phyloP scores from a whole-genome alignment of 2,113 vertebrate genomes.

The Cranoglanis bouderius region DNA sequence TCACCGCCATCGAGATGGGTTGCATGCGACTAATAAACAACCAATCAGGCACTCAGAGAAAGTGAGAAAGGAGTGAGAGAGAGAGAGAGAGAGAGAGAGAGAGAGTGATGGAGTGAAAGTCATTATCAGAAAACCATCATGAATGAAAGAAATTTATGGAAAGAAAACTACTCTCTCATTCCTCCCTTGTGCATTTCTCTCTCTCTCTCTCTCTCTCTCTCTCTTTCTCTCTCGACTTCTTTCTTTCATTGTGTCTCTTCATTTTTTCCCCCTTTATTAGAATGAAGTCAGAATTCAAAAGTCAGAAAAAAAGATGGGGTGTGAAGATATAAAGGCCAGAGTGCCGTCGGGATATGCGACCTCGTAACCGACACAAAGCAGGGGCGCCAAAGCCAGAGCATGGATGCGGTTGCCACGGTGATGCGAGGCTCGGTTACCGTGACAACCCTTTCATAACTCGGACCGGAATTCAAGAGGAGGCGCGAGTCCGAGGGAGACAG shows the following conservation, averaged over 20 bases:
- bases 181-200: neutral
- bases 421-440: slow-evolving; percentile 19
- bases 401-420: slow-evolving; percentile 26
- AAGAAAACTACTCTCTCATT: neutral
- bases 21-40: slow-evolving; percentile 39
- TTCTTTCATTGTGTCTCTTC: neutral
- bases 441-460: slow-evolving; percentile 14
- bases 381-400: neutral
- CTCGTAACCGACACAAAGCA: neutral
- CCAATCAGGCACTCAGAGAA: neutral
- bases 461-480: slow-evolving; percentile 11
- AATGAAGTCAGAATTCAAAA: neutral
- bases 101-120: neutral
- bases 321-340: neutral
- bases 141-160: neutral
- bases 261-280: neutral
- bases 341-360: too few species aligned
- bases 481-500: neutral
- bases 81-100: neutral
- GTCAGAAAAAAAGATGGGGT: neutral
- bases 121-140: neutral
- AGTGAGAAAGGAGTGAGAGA: neutral
- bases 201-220: slow-evolving; percentile 13
- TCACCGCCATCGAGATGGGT: neutral
- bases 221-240: neutral